phyloP scores from a whole-genome alignment of 2,888 invertebrate species.

The Zonitis immaculata region DNA sequence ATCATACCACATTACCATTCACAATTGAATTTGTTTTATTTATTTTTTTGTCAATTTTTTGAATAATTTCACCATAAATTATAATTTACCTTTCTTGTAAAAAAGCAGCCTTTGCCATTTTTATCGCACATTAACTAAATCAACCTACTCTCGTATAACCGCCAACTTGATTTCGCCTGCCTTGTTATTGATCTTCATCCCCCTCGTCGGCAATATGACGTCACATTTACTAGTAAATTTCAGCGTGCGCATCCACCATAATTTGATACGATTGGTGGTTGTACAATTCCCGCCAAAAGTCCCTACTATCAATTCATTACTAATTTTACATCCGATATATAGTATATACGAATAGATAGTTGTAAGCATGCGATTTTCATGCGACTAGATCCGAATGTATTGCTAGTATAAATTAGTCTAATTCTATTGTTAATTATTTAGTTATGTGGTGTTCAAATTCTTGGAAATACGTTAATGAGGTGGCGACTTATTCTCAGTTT shows the following conservation, averaged over 20 bases:
- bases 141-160: slow-evolving; percentile 29
- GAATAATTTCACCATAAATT: slow-evolving; percentile 23
- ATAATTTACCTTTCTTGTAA: slow-evolving; percentile 55
- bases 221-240: slow-evolving; percentile 25
- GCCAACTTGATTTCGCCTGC: slow-evolving; percentile 41
- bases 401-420: too few relatives aligned
- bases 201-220: slow-evolving; percentile 26
- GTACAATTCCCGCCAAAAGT: slow-evolving; percentile 41
- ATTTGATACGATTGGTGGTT: slow-evolving; percentile 31
- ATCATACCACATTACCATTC: slow-evolving; percentile 1
- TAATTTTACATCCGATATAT: slow-evolving; percentile 24
- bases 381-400: neutral
- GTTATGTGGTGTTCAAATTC: too few relatives aligned
- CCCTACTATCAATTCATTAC: slow-evolving; percentile 37
- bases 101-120: slow-evolving; percentile 68
- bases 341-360: neutral
- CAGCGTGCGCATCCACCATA: slow-evolving; percentile 29
- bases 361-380: slow-evolving; percentile 32
- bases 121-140: slow-evolving; percentile 62
- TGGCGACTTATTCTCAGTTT: neutral
- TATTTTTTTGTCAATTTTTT: too few relatives aligned
- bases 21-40: too few relatives aligned
- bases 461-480: neutral
- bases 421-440: too few relatives aligned
- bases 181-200: slow-evolving; percentile 40